Conservation (phyloP, 2,888 invertebrate species). For the Epinotia brunnichana region DNA sequence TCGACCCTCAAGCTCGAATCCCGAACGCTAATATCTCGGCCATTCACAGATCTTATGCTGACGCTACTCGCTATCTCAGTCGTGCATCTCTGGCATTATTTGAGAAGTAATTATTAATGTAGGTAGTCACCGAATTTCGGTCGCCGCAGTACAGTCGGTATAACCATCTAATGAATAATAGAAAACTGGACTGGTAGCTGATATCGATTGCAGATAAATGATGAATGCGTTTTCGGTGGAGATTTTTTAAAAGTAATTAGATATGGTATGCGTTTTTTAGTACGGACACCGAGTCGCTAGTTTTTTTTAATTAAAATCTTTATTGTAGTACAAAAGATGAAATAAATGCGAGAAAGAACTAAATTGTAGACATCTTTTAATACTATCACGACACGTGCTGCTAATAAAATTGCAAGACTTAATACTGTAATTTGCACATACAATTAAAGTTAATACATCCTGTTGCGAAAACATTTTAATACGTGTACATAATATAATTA, state of each 20-base stretch:
- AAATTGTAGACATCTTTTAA: too few relatives aligned
- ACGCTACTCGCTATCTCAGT: slow-evolving; percentile 71
- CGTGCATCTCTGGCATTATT: slow-evolving; percentile 82
- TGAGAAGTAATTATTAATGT: slow-evolving; percentile 84
- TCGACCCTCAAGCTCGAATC: not conserved
- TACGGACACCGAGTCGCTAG: slow-evolving; percentile 44
- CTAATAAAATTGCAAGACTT: too few relatives aligned
- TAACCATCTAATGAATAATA: slow-evolving; percentile 80
- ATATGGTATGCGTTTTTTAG: slow-evolving; percentile 57
- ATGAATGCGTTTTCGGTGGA: slow-evolving; percentile 75
- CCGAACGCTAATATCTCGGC: not conserved
- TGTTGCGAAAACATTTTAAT: not conserved
- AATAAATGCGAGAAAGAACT: too few relatives aligned
- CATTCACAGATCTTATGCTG: slow-evolving; percentile 36
- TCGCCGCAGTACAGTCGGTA: slow-evolving; percentile 68
- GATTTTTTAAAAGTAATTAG: slow-evolving; percentile 70
- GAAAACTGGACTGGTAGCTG: slow-evolving; percentile 79
- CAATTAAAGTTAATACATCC: not conserved
- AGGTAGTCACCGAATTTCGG: slow-evolving; percentile 81
- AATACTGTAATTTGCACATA: too few relatives aligned
- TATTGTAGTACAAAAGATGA: not conserved
- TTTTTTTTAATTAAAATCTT: slow-evolving; percentile 5
- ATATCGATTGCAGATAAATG: slow-evolving; percentile 73
- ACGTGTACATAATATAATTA: slow-evolving; percentile 12
- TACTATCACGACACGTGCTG: too few relatives aligned